Evolutionary conservation across 92 coral and sea anemone species (phyloP).

Genomic region (Pocillopora meandrina): DNA sequence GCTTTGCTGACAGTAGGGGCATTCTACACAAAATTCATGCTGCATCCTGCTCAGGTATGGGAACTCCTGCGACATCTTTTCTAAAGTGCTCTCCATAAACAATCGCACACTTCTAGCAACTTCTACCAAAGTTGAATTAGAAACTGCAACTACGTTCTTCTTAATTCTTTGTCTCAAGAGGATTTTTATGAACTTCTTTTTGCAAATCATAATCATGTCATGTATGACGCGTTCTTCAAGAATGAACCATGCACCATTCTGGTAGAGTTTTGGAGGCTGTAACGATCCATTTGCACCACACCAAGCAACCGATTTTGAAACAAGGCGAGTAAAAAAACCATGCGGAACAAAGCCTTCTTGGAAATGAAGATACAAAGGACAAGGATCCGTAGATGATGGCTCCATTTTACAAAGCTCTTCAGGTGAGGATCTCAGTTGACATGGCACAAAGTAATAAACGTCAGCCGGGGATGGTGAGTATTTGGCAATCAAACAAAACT

Average conservation of each 20-base stretch:
- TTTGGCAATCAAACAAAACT: slow-evolving; percentile 44
- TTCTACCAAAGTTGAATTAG: background rate
- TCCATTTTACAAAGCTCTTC: slow-evolving; percentile 8
- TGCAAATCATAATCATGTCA: slow-evolving; percentile 44
- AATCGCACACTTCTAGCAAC: background rate
- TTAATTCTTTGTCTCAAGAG: background rate
- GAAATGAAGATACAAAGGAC: slow-evolving; percentile 49
- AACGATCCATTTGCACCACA: slow-evolving; percentile 30
- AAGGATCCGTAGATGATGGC: slow-evolving; percentile 41
- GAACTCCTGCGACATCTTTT: background rate
- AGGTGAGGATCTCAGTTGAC: slow-evolving; percentile 59
- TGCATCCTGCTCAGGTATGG: background rate
- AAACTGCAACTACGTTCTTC: background rate
- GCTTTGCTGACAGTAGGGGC: background rate
- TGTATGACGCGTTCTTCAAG: slow-evolving; percentile 8
- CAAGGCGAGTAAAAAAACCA: slow-evolving; percentile 52
- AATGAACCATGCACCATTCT: slow-evolving; percentile 46
- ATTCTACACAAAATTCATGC: background rate
- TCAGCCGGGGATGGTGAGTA: slow-evolving; percentile 8
- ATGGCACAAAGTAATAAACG: slow-evolving; percentile 57
- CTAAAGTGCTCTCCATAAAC: too few species aligned
- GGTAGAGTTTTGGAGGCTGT: slow-evolving; percentile 45
- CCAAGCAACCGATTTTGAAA: slow-evolving; percentile 43
- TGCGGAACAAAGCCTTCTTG: slow-evolving; percentile 63
- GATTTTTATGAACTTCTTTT: slow-evolving; percentile 60